These are phyloP conservation scores for Camponotus vicinus DNA, from an alignment of 1,140 invertebrate species.

Conservation along the genomic window DNA sequence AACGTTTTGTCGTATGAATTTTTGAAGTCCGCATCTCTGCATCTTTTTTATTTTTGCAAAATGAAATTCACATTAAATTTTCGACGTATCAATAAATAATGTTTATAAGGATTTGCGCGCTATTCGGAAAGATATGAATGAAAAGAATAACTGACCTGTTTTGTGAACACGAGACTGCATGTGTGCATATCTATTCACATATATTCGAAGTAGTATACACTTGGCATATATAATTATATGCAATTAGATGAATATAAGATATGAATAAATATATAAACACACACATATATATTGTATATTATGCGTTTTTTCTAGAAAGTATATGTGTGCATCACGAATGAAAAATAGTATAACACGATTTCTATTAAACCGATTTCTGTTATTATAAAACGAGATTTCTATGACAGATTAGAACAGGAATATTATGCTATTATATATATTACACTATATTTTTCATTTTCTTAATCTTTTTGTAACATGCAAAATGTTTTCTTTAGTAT, in stretches of 20 bases:
- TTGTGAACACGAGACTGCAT: not conserved
- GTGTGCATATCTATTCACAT: not conserved
- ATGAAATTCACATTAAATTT: constrained; percentile 62
- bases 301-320: not conserved
- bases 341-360: not conserved
- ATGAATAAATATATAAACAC: not conserved
- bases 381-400: not conserved
- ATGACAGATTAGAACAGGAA: not conserved
- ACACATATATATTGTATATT: too few species aligned
- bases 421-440: not conserved
- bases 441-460: not conserved
- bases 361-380: not conserved
- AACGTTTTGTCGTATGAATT: not conserved
- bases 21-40: not conserved
- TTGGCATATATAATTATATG: not conserved
- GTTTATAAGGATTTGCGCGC: constrained; percentile 39
- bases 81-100: constrained; percentile 36
- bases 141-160: constrained; percentile 18
- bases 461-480: not conserved
- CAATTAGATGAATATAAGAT: constrained; percentile 10
- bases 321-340: not conserved
- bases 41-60: not conserved
- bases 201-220: not conserved
- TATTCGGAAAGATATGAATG: constrained; percentile 56
- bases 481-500: not conserved